Evolutionary conservation across 2,797 vertebrate species (phyloP).

Genomic region (Diceros bicornis): DNA sequence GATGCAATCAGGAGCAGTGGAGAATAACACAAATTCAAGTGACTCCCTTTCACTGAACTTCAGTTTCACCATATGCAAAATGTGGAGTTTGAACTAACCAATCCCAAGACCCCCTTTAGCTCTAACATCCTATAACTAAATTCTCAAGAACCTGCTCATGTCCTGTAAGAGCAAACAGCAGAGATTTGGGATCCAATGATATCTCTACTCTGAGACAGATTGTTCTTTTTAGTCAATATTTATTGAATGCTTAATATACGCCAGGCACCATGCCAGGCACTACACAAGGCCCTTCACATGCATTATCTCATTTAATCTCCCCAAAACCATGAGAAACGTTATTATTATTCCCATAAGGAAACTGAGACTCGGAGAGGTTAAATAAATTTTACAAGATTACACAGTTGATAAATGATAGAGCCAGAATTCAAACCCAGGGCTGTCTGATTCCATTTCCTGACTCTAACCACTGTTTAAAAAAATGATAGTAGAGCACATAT

Average conservation of each 20-base stretch:
- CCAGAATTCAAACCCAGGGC: conserved; percentile 5
- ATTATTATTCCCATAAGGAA: conserved; percentile 49
- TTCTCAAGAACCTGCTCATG: conserved; percentile 14
- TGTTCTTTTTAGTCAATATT: conserved; percentile 13
- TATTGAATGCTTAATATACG: background rate
- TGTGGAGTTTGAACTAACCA: background rate
- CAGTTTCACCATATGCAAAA: conserved; percentile 35
- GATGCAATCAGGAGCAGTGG: background rate
- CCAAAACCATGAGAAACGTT: background rate
- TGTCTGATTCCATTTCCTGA: background rate
- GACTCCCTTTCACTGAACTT: background rate
- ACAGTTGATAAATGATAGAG: conserved; percentile 3
- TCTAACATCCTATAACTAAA: conserved; percentile 38
- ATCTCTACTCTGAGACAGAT: conserved; percentile 17
- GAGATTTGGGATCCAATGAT: background rate
- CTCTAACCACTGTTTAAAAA: conserved; percentile 16
- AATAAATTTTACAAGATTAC: conserved; percentile 32
- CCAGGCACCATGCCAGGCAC: background rate
- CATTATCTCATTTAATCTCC: conserved; percentile 8
- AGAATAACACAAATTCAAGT: conserved; percentile 38
- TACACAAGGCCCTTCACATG: background rate
- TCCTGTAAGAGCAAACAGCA: conserved; percentile 22
- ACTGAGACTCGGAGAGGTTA: conserved; percentile 42
- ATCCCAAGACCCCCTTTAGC: background rate
- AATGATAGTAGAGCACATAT: background rate